Evolutionary conservation across 1,140 invertebrate genomes (phyloP).

Genomic region (Neoseiulus cucumeris): DNA sequence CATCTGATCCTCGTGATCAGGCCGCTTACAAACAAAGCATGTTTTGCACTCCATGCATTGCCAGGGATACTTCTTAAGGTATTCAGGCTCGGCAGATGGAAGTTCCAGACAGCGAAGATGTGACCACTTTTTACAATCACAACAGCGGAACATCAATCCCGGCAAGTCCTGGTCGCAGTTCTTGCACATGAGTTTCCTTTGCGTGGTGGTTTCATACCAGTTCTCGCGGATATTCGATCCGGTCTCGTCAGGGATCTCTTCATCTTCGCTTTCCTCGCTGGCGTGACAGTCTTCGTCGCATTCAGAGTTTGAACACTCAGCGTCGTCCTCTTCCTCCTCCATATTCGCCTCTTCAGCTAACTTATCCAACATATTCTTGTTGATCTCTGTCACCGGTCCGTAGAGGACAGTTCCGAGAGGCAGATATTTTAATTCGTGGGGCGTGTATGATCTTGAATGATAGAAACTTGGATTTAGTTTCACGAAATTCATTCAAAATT

Average conservation of each 20-base stretch:
- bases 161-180: background rate
- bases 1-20: slow-evolving; percentile 77
- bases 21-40: slow-evolving; percentile 62
- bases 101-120: slow-evolving; percentile 70
- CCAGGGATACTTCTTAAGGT: slow-evolving; percentile 70
- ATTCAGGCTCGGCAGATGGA: slow-evolving; percentile 52
- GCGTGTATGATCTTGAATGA: slow-evolving; percentile 33
- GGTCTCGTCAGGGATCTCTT: slow-evolving; percentile 13
- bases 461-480: too few relatives aligned
- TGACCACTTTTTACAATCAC: slow-evolving; percentile 25
- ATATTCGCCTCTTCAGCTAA: slow-evolving; percentile 27
- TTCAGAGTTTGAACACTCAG: slow-evolving; percentile 29
- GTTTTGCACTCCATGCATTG: slow-evolving; percentile 85
- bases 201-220: background rate
- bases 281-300: slow-evolving; percentile 45
- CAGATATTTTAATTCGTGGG: slow-evolving; percentile 48
- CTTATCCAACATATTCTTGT: background rate
- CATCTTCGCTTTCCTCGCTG: slow-evolving; percentile 19
- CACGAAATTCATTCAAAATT: too few relatives aligned
- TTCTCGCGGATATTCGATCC: background rate
- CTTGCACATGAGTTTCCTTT: background rate
- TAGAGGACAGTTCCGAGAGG: slow-evolving; percentile 74
- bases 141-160: slow-evolving; percentile 12
- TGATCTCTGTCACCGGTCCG: slow-evolving; percentile 36
- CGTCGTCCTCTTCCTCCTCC: slow-evolving; percentile 13